These are phyloP conservation scores for Lucifuga dentata DNA, from an alignment of 2,113 vertebrate genomes.

Conservation along the genomic window DNA sequence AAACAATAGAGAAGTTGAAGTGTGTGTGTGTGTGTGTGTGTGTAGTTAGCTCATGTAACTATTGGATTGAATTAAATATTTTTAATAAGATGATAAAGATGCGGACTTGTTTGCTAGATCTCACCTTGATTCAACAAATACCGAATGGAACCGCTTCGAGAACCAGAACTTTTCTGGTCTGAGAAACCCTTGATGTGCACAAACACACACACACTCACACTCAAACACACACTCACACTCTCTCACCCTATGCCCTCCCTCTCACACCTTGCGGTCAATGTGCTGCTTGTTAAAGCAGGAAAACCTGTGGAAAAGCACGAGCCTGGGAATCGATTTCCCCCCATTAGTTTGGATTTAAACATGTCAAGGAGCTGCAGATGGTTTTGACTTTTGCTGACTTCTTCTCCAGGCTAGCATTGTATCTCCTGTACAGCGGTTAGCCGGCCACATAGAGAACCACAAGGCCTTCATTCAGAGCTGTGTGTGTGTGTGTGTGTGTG, in stretches of 20 bases:
- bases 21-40: too few relatives aligned
- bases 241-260: conserved; percentile 32
- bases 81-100: too few relatives aligned
- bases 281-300: conserved; percentile 66
- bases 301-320: conserved; percentile 53
- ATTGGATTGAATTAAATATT: too few relatives aligned
- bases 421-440: conserved; percentile 40
- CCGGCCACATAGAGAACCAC: conserved; percentile 38
- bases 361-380: conserved; percentile 69
- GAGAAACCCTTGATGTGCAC: too few relatives aligned
- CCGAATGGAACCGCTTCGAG: too few relatives aligned
- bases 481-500: conserved; percentile 12
- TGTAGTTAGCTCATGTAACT: too few relatives aligned
- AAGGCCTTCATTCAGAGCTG: conserved; percentile 16
- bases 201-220: conserved; percentile 14
- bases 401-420: conserved; percentile 52
- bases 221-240: conserved; percentile 15
- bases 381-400: conserved; percentile 65
- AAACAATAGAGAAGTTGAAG: too few relatives aligned
- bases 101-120: too few relatives aligned
- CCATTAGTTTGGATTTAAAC: conserved; percentile 75
- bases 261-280: conserved; percentile 52
- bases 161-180: too few relatives aligned
- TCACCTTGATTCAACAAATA: too few relatives aligned
- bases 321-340: conserved; percentile 67